Evolutionary conservation across 2,113 vertebrate genomes (phyloP), one percentile per base, ranked within the genome.

Genomic region (Lathamus discolor): DNA sequence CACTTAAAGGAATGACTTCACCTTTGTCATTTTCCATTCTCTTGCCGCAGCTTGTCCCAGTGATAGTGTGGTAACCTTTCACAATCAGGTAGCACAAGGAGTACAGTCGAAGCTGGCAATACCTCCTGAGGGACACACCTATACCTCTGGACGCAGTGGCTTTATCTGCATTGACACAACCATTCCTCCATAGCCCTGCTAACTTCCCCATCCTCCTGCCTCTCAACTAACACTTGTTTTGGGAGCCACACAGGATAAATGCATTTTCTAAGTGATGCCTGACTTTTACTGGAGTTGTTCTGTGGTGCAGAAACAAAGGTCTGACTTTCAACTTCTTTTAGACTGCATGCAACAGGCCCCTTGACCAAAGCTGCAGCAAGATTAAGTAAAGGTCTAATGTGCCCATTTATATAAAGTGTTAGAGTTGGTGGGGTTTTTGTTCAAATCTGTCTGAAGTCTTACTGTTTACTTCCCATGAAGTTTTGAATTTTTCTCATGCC

Each of bases 381-480:
- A 22, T 48, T 75, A 78, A 49, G 51, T 28, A 27, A 86, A 75
- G 17, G 27, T 35, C 27, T 75, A 29, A 28, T 67, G 82, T 55
- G 14, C 16, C 17, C 23, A n/a, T 33, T 44, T 64, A 43, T 67
- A 90, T 44, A 46, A 17, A 39, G 5, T 33, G 8, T 68, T 68
- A 25, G 14, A 63, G 31, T 16, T 37, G 10, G 2, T 6, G 10
- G 0, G 5, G 9, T 48, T 0, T 6, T 52, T 39, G 10, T 55
- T 88, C 31, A 39, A 2, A 84, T 67, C 61, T 84, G 19, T 37
- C 48, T 22, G 9, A 4, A 59, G 62, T 51, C 8, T 49, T 57
- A 37, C 29, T 54, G 9, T 11, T 78, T 94, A 82, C 73, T 88
- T 29, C 31, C 28, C 17, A 29, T 35, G 25, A 73, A 61, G 25